Evolutionary conservation across 1,140 invertebrate species (phyloP).

Genomic region (Psilanteris sp.): DNA sequence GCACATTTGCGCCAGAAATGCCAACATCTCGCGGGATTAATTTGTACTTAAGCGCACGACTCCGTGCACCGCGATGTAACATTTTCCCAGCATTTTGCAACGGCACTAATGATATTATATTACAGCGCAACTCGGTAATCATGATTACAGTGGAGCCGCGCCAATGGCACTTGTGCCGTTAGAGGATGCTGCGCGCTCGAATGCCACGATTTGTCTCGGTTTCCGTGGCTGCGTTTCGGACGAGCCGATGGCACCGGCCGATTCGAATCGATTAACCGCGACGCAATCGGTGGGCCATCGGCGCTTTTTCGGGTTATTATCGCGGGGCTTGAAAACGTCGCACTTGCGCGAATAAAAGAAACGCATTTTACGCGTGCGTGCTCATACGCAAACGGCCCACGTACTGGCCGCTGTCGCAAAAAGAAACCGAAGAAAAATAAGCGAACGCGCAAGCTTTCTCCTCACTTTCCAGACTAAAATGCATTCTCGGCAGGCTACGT

Average conservation of each 20-base stretch:
- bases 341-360: constrained; percentile 54
- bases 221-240: too few relatives aligned
- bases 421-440: constrained; percentile 49
- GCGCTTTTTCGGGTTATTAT: too few relatives aligned
- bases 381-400: constrained; percentile 26
- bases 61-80: constrained; percentile 14
- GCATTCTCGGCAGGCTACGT: constrained; percentile 18
- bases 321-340: too few relatives aligned
- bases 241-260: too few relatives aligned
- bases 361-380: constrained; percentile 24
- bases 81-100: constrained; percentile 57
- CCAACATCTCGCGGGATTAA: constrained; percentile 16
- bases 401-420: constrained; percentile 27
- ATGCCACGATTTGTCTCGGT: not conserved
- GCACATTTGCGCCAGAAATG: too few relatives aligned
- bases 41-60: constrained; percentile 13
- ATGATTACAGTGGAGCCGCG: constrained; percentile 43
- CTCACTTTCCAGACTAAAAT: constrained; percentile 50
- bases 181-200: too few relatives aligned
- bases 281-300: too few relatives aligned
- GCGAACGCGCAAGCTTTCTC: constrained; percentile 49
- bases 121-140: constrained; percentile 27
- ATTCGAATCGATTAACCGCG: too few relatives aligned
- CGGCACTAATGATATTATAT: constrained; percentile 53
- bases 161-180: constrained; percentile 20